Evolutionary conservation across 1,140 invertebrate species (phyloP), one percentile per base, ranked within the genome.

Genomic region (Diploscapter pachys): DNA sequence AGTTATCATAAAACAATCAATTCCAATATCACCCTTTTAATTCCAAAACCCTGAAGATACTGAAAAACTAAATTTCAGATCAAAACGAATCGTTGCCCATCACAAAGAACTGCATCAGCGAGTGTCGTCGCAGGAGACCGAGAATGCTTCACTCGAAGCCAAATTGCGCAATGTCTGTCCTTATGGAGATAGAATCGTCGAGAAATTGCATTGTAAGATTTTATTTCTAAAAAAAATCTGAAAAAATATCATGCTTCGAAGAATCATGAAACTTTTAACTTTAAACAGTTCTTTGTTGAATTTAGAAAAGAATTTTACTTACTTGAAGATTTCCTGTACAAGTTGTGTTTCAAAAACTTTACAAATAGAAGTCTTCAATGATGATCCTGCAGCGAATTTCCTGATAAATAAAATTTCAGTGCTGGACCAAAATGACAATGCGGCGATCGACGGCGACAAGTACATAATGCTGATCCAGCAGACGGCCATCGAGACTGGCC

Each of bases 71-170:
- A 59, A 5, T 48, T 68, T 68, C 2, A 68, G 66, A 5, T 68
- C 66, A 5, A 68, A 68, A 68, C 6, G 48, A 54, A 68, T 68
- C 53, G 66, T 68, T n/a, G 66, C 66, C 5, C 9, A 68, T 11
- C 66, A 68, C 51, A 68, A 68, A 53, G 66, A 68, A 52, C 66
- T 68, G 48, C 53, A 52, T 13, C 6, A 52, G 48, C 53, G 52
- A n/a, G 66, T 68, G 5, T 52, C 48, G 13, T 9, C 6, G 48
- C 9, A 55, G 9, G 66, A 68, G 51, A 48, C 66, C 11, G 66
- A 68, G 51, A 55, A 55, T 9, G 52, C 66, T 53, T 11, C 9
- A 5, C 11, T 68, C 51, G 13, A 8, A 9, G 66, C 52, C 5
- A 68, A 68, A 48, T 9, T 48, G 6, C 6, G 66, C 5, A 54